Percentiles rank a stretch among this genome's conserved stretches.
phyloP scores from a whole-genome alignment of 2,797 vertebrate species.

The Eidolon dupreanum region DNA sequence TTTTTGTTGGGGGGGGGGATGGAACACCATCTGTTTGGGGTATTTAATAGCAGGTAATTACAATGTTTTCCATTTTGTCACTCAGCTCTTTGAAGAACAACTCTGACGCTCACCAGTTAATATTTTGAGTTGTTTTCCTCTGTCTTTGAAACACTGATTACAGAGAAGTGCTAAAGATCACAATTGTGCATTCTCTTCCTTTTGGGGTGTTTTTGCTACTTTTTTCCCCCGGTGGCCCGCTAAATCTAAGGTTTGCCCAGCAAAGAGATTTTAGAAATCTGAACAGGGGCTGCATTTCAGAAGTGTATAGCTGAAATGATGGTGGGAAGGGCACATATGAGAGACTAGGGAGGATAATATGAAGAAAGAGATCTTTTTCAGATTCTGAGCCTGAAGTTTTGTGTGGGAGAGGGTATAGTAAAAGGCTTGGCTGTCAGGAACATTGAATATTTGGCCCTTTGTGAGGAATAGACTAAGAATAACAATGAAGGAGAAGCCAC shows the following conservation, averaged over 20 bases:
- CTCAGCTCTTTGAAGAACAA: conserved; percentile 59
- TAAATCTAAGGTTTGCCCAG: neutral
- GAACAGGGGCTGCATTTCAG: neutral
- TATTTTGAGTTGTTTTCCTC: conserved; percentile 54
- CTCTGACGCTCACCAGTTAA: conserved; percentile 22
- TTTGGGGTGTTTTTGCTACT: neutral
- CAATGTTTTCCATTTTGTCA: conserved; percentile 64
- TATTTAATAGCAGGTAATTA: conserved; percentile 71
- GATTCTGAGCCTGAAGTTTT: neutral
- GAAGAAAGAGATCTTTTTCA: neutral
- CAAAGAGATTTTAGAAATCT: neutral
- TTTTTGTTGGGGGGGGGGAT: fast-evolving
- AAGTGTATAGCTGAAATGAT: neutral
- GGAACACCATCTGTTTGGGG: conserved; percentile 64
- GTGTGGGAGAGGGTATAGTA: neutral
- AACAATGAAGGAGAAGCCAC: neutral
- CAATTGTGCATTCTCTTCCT: neutral
- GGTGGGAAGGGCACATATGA: neutral
- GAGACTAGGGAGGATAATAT: neutral
- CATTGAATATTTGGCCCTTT: neutral
- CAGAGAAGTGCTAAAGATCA: neutral
- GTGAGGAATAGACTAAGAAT: neutral
- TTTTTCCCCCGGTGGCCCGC: too few relatives aligned
- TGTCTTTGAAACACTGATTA: neutral
- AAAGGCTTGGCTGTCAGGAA: neutral